Evolutionary conservation across 2,888 invertebrate genomes (phyloP), one percentile per base, ranked within the genome.

Genomic region (Aphidius colemani): DNA sequence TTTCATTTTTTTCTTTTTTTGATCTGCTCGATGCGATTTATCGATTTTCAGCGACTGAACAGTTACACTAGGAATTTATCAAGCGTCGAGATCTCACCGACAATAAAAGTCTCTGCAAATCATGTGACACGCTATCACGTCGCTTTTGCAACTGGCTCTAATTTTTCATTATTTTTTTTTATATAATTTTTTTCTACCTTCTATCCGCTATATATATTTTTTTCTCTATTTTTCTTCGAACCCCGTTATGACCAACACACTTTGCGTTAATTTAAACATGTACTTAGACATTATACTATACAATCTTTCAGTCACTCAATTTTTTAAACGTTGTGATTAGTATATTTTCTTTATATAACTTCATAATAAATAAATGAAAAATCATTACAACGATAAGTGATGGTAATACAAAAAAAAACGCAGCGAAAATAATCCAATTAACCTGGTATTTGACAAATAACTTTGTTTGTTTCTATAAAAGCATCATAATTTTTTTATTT

Each of bases 91-190:
- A 73, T 73, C 73, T 69, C 67, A 30, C 66, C 65, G 70, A 73
- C 74, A 77, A 77, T 77, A 77, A 78, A 78, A 78, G 78, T 76
- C 77, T 74, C 69, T 68, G 77, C 77, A 75, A 78, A 77, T 78
- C 77, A 78, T 77, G 77, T 75, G 77, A 77, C 78, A 78, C 77
- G 77, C 77, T 73, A 78, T 72, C 72, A 70, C 68, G 66, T 65
- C 67, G 59, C 53, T 46, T 62, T 50, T 48, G 57, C 60, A 13
- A 39, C 59, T 55, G 50, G 58, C 53, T 58, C 50, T 30, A 48
- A 61, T 63, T 66, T 67, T 57, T 67, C 60, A 13, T 59, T 64
- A 40, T 39, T n/a, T 48, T 43, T 43, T 53, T 46, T n/a, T 46
- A 11, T 18, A 11, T 48, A 30, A 18, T 48, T 56, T 51, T 50